Conservation (phyloP, 2,113 vertebrate genomes). For the Athene cunicularia region DNA sequence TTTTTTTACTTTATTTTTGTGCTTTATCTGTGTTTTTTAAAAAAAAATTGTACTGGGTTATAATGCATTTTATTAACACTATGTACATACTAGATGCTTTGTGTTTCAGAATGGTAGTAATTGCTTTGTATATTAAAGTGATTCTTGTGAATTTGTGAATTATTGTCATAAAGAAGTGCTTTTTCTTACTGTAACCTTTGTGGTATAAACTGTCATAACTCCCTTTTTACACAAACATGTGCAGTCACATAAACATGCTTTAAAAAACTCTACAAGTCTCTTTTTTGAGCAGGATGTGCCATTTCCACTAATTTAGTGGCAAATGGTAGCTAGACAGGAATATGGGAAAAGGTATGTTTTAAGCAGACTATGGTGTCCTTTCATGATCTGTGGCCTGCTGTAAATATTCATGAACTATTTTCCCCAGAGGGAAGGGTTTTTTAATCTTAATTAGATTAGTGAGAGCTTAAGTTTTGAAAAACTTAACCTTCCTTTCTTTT, state of each 20-base stretch:
- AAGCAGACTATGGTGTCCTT: neutral
- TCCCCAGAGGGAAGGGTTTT: neutral
- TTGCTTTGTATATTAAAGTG: conserved; percentile 87
- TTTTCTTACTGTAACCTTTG: conserved; percentile 86
- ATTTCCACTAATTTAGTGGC: neutral
- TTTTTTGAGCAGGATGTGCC: conserved; percentile 66
- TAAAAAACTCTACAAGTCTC: conserved; percentile 75
- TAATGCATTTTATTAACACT: conserved; percentile 85
- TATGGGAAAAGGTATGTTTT: neutral
- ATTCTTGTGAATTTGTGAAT: conserved; percentile 85
- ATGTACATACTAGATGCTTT: conserved; percentile 85
- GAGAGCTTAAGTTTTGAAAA: neutral
- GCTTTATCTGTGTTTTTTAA: conserved; percentile 71
- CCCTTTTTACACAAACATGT: conserved; percentile 85
- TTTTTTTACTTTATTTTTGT: conserved; percentile 68
- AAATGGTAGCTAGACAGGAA: neutral
- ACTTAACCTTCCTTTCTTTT: too few species aligned
- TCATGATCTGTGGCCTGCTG: neutral
- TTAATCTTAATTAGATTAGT: neutral
- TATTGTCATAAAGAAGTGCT: conserved; percentile 82
- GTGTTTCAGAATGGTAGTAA: conserved; percentile 83
- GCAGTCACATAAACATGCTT: conserved; percentile 85
- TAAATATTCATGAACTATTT: neutral
- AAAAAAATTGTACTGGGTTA: conserved; percentile 75
- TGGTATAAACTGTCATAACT: conserved; percentile 83